Evolutionary conservation across 1,140 invertebrate species (phyloP).

Genomic region (Hycleus phaleratus): DNA sequence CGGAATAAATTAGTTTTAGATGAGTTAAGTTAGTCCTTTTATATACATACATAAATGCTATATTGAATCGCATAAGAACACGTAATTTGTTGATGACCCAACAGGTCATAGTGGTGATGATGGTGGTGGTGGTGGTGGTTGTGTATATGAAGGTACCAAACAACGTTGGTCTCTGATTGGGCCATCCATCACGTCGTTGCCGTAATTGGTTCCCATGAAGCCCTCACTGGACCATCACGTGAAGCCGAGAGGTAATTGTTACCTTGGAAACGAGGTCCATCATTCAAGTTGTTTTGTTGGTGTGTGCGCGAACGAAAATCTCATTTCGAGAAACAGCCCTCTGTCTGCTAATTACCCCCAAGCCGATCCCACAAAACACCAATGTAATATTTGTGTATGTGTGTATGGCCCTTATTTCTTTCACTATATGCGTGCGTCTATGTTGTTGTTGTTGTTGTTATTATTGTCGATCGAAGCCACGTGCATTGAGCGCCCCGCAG

Average conservation of each 20-base stretch:
- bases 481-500: too few relatives aligned
- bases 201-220: constrained; percentile 38
- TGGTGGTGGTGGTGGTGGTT: too few relatives aligned
- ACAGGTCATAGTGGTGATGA: constrained; percentile 26
- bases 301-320: constrained; percentile 12
- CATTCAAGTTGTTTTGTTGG: constrained; percentile 18
- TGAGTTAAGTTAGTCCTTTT: too few relatives aligned
- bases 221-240: constrained; percentile 24
- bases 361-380: constrained; percentile 9
- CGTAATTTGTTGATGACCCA: constrained; percentile 30
- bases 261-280: constrained; percentile 34
- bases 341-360: constrained; percentile 18
- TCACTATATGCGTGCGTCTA: too few relatives aligned
- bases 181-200: constrained; percentile 35
- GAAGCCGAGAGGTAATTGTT: constrained; percentile 37
- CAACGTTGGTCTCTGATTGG: constrained; percentile 27
- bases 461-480: too few relatives aligned
- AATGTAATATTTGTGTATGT: too few relatives aligned
- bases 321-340: constrained; percentile 26
- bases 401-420: too few relatives aligned
- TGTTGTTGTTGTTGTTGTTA: too few relatives aligned
- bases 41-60: too few relatives aligned
- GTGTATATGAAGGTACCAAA: too few relatives aligned
- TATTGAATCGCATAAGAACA: too few relatives aligned
- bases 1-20: too few relatives aligned